A percentile compares a stretch with the other conserved stretches of the same genome.
Evolutionary conservation across 2,113 vertebrate species (phyloP).

Genomic region (Seriola aureovittata): DNA sequence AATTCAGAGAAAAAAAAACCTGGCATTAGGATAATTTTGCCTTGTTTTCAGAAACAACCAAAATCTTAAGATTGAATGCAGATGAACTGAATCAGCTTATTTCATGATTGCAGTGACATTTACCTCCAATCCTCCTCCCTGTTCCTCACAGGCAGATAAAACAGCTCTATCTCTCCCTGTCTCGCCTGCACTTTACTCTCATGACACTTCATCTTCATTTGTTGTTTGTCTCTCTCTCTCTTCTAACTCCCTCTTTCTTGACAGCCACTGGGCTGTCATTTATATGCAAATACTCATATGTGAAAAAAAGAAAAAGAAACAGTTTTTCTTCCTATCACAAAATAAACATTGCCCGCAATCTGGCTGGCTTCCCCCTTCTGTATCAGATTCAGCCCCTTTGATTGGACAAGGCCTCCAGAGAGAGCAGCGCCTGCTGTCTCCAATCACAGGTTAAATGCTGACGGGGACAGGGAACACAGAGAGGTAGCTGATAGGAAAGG

Average conservation of each 20-base stretch:
- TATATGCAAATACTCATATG: conserved; percentile 77
- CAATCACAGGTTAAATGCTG: conserved; percentile 65
- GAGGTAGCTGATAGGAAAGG: conserved; percentile 48
- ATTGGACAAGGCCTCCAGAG: conserved; percentile 64
- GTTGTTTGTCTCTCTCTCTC: conserved; percentile 45
- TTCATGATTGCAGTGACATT: conserved; percentile 74
- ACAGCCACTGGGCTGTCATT: conserved; percentile 71
- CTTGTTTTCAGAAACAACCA: neutral
- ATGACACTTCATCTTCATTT: conserved; percentile 76
- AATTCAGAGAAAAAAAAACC: no score
- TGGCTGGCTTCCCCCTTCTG: conserved; percentile 26
- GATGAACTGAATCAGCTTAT: conserved; percentile 40
- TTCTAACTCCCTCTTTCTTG: conserved; percentile 35
- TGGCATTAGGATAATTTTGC: neutral
- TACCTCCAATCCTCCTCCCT: conserved; percentile 41
- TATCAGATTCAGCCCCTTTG: conserved; percentile 55
- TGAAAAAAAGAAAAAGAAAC: conserved; percentile 21
- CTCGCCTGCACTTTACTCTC: conserved; percentile 65
- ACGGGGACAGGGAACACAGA: conserved; percentile 32
- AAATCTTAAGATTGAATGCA: conserved; percentile 4
- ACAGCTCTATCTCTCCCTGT: conserved; percentile 51
- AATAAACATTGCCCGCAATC: conserved; percentile 67
- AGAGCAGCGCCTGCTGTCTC: conserved; percentile 55
- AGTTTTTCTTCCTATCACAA: conserved; percentile 58
- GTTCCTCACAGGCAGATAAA: conserved; percentile 62